Percentiles rank a stretch among this genome's conserved stretches.
phyloP scores from a whole-genome alignment of 2,797 vertebrate species.

The Pseudochaenichthys georgianus region DNA sequence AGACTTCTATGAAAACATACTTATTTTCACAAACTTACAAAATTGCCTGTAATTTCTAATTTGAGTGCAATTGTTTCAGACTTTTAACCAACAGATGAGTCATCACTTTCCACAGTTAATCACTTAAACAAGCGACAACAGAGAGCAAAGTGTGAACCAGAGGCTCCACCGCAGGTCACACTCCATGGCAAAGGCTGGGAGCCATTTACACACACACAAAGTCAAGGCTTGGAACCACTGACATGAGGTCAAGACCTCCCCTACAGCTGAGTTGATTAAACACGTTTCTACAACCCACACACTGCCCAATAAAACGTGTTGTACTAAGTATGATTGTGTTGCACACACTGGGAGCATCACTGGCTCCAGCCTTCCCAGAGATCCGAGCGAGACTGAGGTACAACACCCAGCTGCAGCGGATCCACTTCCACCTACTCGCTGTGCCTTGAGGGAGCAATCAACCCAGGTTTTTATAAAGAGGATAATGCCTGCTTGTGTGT shows the following conservation, averaged over 20 bases:
- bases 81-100: conserved; percentile 61
- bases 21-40: neutral
- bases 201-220: conserved; percentile 41
- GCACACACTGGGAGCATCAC: conserved; percentile 59
- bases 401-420: conserved; percentile 45
- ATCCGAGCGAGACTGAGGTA: conserved; percentile 20
- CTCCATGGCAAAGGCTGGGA: conserved; percentile 67
- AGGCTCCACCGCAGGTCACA: conserved; percentile 72
- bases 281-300: conserved; percentile 69
- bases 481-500: conserved; percentile 66
- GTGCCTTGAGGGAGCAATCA: conserved; percentile 56
- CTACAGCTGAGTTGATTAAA: conserved; percentile 72
- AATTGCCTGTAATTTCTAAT: conserved; percentile 39
- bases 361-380: conserved; percentile 50
- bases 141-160: conserved; percentile 65
- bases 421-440: conserved; percentile 64
- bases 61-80: conserved; percentile 45
- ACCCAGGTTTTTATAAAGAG: conserved; percentile 52
- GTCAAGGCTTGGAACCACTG: conserved; percentile 57
- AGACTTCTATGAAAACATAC: no score
- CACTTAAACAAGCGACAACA: conserved; percentile 64
- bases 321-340: conserved; percentile 53
- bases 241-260: conserved; percentile 75
- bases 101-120: conserved; percentile 70
- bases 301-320: conserved; percentile 66